Evolutionary conservation across 2,797 vertebrate genomes (phyloP).

Genomic region (Silurus aristotelis): DNA sequence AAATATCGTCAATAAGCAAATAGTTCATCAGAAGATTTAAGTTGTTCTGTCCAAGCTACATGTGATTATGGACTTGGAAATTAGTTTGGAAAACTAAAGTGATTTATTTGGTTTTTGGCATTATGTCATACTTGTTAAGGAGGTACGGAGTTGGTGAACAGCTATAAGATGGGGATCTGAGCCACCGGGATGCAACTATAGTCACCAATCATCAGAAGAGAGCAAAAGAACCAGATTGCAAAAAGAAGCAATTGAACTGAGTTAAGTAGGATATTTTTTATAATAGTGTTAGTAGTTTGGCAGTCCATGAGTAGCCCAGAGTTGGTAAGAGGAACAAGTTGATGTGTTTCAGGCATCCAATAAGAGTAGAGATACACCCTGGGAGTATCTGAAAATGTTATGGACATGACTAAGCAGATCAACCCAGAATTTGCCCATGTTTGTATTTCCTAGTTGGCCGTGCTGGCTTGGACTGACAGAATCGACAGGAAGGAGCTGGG

Average conservation of each 20-base stretch:
- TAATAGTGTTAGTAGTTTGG: neutral
- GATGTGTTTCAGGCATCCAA: neutral
- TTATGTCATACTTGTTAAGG: neutral
- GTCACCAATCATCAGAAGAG: neutral
- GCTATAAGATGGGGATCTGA: neutral
- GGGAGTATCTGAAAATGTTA: neutral
- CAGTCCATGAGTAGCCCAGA: neutral
- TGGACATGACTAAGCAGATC: neutral
- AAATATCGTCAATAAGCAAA: neutral
- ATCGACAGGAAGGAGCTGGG: neutral
- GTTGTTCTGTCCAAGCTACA: neutral
- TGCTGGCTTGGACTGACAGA: neutral
- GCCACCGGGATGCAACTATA: too few relatives aligned
- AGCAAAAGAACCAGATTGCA: neutral
- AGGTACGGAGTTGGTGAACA: neutral
- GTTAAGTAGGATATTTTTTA: neutral
- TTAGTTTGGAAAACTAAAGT: neutral
- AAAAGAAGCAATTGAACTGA: neutral
- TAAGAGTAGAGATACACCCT: neutral
- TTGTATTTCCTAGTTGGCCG: neutral
- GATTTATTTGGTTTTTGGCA: neutral
- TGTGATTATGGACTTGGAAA: neutral
- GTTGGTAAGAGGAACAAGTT: neutral
- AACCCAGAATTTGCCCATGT: neutral
- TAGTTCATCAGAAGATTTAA: neutral